phyloP scores from a whole-genome alignment of 2,888 invertebrate species.

The Polydesmus complanatus region DNA sequence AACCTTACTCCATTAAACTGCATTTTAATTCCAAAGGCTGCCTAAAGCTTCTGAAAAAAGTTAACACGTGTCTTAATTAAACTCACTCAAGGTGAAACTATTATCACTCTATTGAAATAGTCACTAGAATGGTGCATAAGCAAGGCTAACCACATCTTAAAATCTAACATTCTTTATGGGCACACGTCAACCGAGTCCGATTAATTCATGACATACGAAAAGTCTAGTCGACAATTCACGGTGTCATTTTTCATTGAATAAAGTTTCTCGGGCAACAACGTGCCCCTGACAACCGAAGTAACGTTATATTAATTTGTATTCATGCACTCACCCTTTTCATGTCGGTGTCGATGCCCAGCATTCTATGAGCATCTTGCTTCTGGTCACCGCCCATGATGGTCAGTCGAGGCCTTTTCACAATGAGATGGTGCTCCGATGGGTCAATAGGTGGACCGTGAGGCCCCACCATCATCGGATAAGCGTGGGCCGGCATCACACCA shows the following conservation, averaged over 20 bases:
- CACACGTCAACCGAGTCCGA: neutral
- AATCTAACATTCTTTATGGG: neutral
- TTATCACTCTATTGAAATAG: too few relatives aligned
- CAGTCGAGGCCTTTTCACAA: conserved; percentile 4
- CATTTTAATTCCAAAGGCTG: too few relatives aligned
- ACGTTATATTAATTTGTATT: neutral
- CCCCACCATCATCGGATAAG: conserved; percentile 1
- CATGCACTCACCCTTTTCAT: conserved; percentile 12
- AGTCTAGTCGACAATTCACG: neutral
- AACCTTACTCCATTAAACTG: too few relatives aligned
- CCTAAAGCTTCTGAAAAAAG: too few relatives aligned
- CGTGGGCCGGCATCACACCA: conserved; percentile 6
- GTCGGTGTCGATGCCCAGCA: conserved; percentile 11
- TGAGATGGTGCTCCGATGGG: neutral
- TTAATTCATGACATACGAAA: neutral
- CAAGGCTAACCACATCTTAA: neutral
- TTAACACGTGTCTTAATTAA: too few relatives aligned
- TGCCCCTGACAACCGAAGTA: too few relatives aligned
- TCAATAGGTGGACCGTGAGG: conserved; percentile 1
- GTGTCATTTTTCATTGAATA: neutral
- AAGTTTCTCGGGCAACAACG: too few relatives aligned
- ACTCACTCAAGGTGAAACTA: too few relatives aligned
- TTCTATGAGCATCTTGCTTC: conserved; percentile 7
- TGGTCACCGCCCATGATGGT: conserved; percentile 4
- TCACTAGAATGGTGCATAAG: too few relatives aligned